Conservation (phyloP, 2,888 invertebrate genomes). For the Eumacrocentrus americanus region DNA sequence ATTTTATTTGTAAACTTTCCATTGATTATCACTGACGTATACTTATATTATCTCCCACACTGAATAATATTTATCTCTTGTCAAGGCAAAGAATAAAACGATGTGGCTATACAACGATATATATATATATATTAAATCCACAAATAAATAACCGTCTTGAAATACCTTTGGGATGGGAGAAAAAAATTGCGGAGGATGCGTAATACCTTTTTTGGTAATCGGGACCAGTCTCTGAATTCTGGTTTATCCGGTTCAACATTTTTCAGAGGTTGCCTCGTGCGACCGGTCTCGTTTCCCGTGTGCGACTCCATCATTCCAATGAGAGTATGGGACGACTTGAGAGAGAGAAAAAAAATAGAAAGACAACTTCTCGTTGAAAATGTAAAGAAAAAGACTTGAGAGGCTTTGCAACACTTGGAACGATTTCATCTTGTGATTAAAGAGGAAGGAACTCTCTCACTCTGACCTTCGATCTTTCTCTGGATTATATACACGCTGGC, state of each 20-base stretch:
- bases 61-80: too few species aligned
- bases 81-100: too few species aligned
- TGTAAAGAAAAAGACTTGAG: neutral
- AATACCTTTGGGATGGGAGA: conserved; percentile 11
- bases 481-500: conserved; percentile 22
- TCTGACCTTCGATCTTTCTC: conserved; percentile 26
- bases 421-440: conserved; percentile 16
- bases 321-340: neutral
- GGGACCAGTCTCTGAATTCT: conserved; percentile 25
- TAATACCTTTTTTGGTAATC: conserved; percentile 51
- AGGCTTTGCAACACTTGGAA: conserved; percentile 21
- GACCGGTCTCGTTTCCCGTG: conserved; percentile 45
- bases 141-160: too few species aligned
- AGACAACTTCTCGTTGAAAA: neutral
- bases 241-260: conserved; percentile 9
- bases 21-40: too few species aligned
- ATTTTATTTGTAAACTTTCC: too few species aligned
- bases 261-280: conserved; percentile 16
- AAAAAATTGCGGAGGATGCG: conserved; percentile 41
- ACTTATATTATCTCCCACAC: too few species aligned
- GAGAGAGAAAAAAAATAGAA: neutral
- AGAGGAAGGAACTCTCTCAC: conserved; percentile 15
- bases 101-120: too few species aligned
- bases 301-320: conserved; percentile 6
- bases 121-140: too few species aligned